Evolutionary conservation across 2,113 vertebrate species (phyloP).

Genomic region (Myrmecobius fasciatus): DNA sequence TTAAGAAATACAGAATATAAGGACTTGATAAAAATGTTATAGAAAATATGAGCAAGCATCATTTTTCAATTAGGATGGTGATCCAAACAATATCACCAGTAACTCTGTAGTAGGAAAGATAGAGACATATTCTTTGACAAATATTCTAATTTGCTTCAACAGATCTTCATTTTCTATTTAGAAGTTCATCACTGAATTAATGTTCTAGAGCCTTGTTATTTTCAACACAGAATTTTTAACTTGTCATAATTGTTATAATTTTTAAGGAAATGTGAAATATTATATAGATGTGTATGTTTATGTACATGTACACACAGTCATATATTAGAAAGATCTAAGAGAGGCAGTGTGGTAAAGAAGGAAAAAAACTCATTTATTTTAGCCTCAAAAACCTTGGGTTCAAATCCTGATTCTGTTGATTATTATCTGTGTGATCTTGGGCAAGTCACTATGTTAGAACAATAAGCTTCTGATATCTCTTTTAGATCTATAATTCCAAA

Average conservation of each 20-base stretch:
- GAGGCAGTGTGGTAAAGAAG: not conserved
- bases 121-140: conserved; percentile 70
- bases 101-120: conserved; percentile 59
- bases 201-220: not conserved
- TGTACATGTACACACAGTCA: not conserved
- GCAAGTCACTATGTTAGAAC: not conserved
- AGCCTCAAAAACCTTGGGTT: not conserved
- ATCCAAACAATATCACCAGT: conserved; percentile 42
- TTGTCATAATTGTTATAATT: not conserved
- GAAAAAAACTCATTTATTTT: not conserved
- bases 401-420: not conserved
- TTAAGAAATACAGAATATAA: conserved; percentile 72
- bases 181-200: not conserved
- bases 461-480: not conserved
- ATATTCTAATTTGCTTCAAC: conserved; percentile 69
- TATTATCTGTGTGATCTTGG: not conserved
- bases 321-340: not conserved
- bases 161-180: conserved; percentile 3
- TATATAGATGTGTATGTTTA: conserved; percentile 2
- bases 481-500: not conserved
- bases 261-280: not conserved
- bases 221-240: not conserved
- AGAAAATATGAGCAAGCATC: conserved; percentile 70
- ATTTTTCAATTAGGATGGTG: conserved; percentile 66
- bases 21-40: conserved; percentile 67